These are phyloP conservation scores for Acanthococcus lagerstroemiae DNA, from an alignment of 2,888 invertebrate genomes.

Conservation along the genomic window DNA sequence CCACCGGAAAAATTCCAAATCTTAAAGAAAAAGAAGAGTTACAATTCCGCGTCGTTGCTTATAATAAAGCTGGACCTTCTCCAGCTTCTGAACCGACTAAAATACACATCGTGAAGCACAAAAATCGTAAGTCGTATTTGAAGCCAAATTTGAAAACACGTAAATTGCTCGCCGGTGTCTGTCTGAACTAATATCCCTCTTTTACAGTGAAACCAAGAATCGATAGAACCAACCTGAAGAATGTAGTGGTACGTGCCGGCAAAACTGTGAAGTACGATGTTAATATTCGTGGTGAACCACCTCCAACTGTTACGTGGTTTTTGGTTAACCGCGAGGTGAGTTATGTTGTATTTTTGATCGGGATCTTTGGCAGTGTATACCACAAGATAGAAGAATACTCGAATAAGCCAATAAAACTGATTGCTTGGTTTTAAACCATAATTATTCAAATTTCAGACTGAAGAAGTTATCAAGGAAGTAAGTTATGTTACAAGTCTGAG, in stretches of 20 bases:
- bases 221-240: constrained; percentile 86
- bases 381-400: too few species aligned
- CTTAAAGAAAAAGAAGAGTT: constrained; percentile 84
- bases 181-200: too few species aligned
- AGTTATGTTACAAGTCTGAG: too few species aligned
- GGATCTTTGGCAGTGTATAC: too few species aligned
- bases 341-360: too few species aligned
- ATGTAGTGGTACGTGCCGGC: constrained; percentile 78
- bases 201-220: constrained; percentile 87
- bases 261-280: constrained; percentile 87
- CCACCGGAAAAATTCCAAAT: constrained; percentile 68
- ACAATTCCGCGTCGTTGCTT: constrained; percentile 81
- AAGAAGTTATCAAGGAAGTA: constrained; percentile 35
- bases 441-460: constrained; percentile 37
- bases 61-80: constrained; percentile 87
- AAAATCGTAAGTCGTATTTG: constrained; percentile 58
- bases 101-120: constrained; percentile 78
- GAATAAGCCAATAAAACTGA: too few species aligned
- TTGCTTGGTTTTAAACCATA: too few species aligned
- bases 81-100: constrained; percentile 83
- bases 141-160: too few species aligned
- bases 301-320: constrained; percentile 86
- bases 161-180: too few species aligned
- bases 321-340: constrained; percentile 59
- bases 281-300: constrained; percentile 89